phyloP scores from a whole-genome alignment of 2,797 vertebrate genomes.

The Lepilemur septentrionalis region DNA sequence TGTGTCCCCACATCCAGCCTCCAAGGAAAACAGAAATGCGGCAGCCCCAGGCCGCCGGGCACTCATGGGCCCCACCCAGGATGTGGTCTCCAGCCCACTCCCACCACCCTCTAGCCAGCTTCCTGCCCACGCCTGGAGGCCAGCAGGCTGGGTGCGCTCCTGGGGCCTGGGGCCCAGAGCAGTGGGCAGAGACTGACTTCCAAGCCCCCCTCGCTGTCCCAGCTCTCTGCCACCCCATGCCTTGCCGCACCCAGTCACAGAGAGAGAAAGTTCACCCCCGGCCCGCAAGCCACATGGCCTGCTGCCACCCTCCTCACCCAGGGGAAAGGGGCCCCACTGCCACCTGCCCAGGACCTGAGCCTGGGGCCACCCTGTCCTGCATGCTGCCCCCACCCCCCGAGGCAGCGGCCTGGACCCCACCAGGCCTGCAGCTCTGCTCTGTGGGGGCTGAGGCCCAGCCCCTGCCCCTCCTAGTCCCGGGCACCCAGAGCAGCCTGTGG shows the following conservation, averaged over 20 bases:
- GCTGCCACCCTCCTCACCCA: not conserved
- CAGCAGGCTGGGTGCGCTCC: not conserved
- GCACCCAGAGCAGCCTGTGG: not conserved
- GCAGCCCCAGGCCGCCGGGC: too few species aligned
- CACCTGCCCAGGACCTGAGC: too few species aligned
- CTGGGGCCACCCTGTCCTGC: not conserved
- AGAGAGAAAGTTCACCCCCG: not conserved
- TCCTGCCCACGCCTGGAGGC: not conserved
- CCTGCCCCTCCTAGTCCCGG: fast-evolving
- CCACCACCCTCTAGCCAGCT: not conserved
- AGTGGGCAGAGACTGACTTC: fast-evolving
- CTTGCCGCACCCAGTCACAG: not conserved
- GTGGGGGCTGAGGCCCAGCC: not conserved
- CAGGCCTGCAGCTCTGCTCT: not conserved
- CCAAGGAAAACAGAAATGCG: not conserved
- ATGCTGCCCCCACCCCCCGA: fast-evolving
- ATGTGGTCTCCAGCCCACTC: not conserved
- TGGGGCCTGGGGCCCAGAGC: fast-evolving
- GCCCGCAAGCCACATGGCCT: not conserved
- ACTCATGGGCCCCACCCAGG: not conserved
- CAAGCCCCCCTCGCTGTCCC: not conserved
- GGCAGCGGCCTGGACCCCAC: not conserved
- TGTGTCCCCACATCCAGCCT: not conserved
- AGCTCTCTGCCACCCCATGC: fast-evolving
- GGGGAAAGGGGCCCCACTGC: not conserved